A percentile compares a stretch with the other conserved stretches of the same genome.
These are phyloP conservation scores for Agrochola macilenta DNA, from an alignment of 2,888 invertebrate species.

Conservation along the genomic window DNA sequence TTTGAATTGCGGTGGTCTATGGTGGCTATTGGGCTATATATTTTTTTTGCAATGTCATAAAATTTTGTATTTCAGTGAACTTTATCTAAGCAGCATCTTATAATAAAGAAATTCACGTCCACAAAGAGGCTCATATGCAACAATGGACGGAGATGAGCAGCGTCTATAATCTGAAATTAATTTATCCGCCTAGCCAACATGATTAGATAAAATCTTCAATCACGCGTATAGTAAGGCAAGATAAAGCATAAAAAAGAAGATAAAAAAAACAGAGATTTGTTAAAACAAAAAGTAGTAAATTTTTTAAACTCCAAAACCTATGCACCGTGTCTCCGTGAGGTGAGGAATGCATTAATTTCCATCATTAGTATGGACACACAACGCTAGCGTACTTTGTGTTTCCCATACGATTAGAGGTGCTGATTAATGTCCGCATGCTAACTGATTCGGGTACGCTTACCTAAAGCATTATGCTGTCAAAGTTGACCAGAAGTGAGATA, in stretches of 20 bases:
- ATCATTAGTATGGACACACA: slow-evolving; percentile 39
- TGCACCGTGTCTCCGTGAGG: not conserved
- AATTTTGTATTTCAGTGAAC: not conserved
- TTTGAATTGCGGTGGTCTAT: slow-evolving; percentile 25
- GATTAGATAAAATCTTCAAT: no score
- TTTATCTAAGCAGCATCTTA: not conserved
- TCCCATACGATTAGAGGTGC: slow-evolving; percentile 46
- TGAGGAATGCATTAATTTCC: slow-evolving; percentile 57
- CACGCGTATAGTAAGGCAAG: no score
- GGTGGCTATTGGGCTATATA: not conserved
- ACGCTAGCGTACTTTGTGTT: slow-evolving; percentile 35
- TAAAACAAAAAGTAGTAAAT: not conserved
- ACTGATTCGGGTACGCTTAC: slow-evolving; percentile 42
- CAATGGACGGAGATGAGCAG: not conserved
- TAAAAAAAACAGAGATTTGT: not conserved
- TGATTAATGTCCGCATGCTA: slow-evolving; percentile 49
- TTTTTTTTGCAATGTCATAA: not conserved
- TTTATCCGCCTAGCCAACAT: not conserved
- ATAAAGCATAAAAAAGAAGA: not conserved
- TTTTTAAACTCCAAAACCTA: slow-evolving; percentile 14
- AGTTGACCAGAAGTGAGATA: slow-evolving; percentile 28
- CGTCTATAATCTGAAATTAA: not conserved
- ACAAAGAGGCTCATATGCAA: not conserved
- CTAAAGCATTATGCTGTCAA: slow-evolving; percentile 29
- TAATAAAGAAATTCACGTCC: no score